Base-by-base conservation (phyloP, 2,888 invertebrate genomes). In the Dorcus hopei region DNA sequence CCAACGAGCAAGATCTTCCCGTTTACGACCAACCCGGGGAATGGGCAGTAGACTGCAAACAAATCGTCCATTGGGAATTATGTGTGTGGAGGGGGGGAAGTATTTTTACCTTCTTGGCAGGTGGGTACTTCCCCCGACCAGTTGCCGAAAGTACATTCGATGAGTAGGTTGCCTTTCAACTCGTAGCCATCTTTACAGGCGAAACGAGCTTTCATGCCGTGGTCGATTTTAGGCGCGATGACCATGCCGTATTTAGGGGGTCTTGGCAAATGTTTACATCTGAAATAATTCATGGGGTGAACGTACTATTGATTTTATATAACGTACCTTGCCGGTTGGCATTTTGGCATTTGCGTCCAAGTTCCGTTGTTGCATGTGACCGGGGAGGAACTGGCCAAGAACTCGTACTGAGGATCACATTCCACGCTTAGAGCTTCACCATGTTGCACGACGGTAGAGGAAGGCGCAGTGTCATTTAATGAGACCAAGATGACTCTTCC, bases 201-300 rank as follows among this genome's bases (percentile, higher is more conserved):
- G 77, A 95, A 98, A 33, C 91, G 83, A 0, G 98, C 98, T 72
- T 89, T 89, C 90, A 95, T 95, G 0, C 96, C 95, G 73, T 99
- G 98, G 63, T 95, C 93, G n/a, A 95, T 95, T 74, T 96, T 96
- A 0, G 97, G 95, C 1, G 97, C 98, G 57, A 98, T 90, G 3
- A 97, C 95, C 87, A 97, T 93, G 0, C 98, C 97, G 71, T 96
- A 91, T 54, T 91, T 89, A 0, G 98, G 95, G 3, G 88, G 82
- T 60, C 72, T 78, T 0, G 79, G 79, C 48, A 79, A 68, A 59
- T 73, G 70, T 59, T 79, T 79, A 57, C 79, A 79, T 59, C 76
- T 76, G 42, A 11, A 60, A 59, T 11, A 26, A 49, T 49, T 23
- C 14, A 9, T 26, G 26, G 39, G 16, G 14, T 3, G 38, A 11